phyloP scores from a whole-genome alignment of 2,797 vertebrate species.

The Enteromius viviparus region DNA sequence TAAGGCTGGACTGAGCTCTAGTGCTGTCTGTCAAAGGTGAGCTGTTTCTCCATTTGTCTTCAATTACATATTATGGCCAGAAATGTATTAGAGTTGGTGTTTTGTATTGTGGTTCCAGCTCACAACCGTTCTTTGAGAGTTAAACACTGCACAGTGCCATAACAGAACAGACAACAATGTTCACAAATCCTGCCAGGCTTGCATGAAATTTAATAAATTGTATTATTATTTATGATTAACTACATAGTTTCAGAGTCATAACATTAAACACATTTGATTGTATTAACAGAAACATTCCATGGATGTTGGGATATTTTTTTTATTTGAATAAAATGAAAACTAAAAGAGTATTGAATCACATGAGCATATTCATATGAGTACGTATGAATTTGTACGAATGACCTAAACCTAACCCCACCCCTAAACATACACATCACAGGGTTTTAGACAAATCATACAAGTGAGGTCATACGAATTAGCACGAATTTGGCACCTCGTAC shows the following conservation, averaged over 20 bases:
- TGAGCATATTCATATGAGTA: too few species aligned
- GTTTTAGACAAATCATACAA: too few species aligned
- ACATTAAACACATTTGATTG: neutral
- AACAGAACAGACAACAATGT: neutral
- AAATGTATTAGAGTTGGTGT: neutral
- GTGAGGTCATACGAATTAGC: too few species aligned
- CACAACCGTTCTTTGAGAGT: neutral
- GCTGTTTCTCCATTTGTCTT: neutral
- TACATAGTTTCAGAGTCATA: neutral
- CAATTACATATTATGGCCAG: slow-evolving; percentile 1
- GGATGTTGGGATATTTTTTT: too few species aligned
- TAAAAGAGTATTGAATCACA: too few species aligned
- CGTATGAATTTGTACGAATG: too few species aligned
- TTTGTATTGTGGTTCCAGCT: neutral
- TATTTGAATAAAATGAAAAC: neutral
- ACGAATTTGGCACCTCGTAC: too few species aligned
- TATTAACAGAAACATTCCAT: too few species aligned
- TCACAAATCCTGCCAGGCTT: neutral
- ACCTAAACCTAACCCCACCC: too few species aligned
- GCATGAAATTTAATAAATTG: neutral
- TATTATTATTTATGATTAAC: neutral
- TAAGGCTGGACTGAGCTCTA: neutral
- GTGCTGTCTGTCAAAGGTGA: neutral
- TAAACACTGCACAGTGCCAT: neutral
- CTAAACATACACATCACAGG: too few species aligned